These are phyloP conservation scores for Pseudochirops cupreus DNA, from an alignment of 2,797 vertebrate genomes.

Conservation along the genomic window DNA sequence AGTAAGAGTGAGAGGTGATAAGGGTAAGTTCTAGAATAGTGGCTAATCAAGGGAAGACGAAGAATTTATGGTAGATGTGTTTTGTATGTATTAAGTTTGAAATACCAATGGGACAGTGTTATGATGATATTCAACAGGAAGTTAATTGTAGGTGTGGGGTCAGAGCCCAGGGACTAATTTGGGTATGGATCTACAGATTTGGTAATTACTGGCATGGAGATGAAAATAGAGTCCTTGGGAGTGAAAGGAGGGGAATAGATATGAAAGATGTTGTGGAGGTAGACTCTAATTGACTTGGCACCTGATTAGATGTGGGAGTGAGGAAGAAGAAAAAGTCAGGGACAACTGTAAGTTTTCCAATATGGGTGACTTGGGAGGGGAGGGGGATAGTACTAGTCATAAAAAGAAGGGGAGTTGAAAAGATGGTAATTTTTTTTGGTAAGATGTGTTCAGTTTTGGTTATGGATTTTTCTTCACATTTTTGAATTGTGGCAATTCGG, in stretches of 20 bases:
- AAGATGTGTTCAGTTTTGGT: neutral
- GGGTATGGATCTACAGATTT: neutral
- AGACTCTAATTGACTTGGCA: neutral
- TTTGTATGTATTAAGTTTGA: neutral
- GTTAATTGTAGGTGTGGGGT: neutral
- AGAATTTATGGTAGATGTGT: neutral
- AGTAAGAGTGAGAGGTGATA: no score
- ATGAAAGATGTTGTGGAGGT: neutral
- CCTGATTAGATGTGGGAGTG: neutral
- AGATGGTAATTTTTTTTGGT: neutral
- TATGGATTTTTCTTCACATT: neutral
- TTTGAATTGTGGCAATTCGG: neutral
- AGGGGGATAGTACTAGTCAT: neutral
- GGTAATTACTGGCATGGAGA: neutral
- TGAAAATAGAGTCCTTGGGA: neutral
- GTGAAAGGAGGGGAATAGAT: neutral
- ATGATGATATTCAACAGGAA: neutral
- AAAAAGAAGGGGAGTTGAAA: neutral
- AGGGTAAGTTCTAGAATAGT: no score
- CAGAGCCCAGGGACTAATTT: neutral
- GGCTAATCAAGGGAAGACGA: neutral
- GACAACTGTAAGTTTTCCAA: neutral
- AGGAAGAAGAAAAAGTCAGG: neutral
- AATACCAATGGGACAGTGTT: neutral
- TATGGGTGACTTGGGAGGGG: neutral